These are phyloP conservation scores for Aricia agestis DNA, from an alignment of 1,140 invertebrate genomes.

Conservation along the genomic window DNA sequence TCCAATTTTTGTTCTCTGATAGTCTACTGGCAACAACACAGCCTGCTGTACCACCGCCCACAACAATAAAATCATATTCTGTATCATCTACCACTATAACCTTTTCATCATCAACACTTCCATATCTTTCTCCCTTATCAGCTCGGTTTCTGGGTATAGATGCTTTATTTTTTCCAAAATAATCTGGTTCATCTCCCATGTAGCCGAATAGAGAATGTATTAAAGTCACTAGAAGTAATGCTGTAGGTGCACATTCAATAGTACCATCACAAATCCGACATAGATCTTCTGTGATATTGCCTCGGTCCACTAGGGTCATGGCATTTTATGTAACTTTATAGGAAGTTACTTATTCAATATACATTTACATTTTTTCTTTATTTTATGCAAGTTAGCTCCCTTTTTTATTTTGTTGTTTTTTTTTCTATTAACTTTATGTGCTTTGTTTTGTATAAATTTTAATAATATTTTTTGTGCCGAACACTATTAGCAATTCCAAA, in stretches of 20 bases:
- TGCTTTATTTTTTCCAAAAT: slow-evolving; percentile 46
- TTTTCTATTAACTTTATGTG: no score
- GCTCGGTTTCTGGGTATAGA: background rate
- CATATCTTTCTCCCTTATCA: background rate
- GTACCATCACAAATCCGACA: slow-evolving; percentile 65
- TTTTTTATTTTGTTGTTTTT: no score
- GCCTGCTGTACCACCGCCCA: slow-evolving; percentile 61
- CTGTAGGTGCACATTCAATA: slow-evolving; percentile 65
- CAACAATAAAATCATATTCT: slow-evolving; percentile 58
- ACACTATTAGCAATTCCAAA: no score
- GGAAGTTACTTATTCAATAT: background rate
- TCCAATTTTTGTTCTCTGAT: slow-evolving; percentile 65
- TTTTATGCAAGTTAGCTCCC: no score
- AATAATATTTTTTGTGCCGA: no score
- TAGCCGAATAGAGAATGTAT: slow-evolving; percentile 60
- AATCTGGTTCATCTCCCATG: slow-evolving; percentile 55
- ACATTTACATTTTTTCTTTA: background rate
- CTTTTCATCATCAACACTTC: background rate
- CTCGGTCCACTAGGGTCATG: slow-evolving; percentile 56
- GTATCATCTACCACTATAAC: slow-evolving; percentile 15
- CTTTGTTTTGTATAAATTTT: no score
- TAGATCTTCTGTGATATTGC: slow-evolving; percentile 59
- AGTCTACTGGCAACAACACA: slow-evolving; percentile 60
- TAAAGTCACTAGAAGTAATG: slow-evolving; percentile 59
- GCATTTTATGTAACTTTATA: slow-evolving; percentile 26